Evolutionary conservation across 2,113 vertebrate species (phyloP).

Genomic region (Leucopsar rothschildi): DNA sequence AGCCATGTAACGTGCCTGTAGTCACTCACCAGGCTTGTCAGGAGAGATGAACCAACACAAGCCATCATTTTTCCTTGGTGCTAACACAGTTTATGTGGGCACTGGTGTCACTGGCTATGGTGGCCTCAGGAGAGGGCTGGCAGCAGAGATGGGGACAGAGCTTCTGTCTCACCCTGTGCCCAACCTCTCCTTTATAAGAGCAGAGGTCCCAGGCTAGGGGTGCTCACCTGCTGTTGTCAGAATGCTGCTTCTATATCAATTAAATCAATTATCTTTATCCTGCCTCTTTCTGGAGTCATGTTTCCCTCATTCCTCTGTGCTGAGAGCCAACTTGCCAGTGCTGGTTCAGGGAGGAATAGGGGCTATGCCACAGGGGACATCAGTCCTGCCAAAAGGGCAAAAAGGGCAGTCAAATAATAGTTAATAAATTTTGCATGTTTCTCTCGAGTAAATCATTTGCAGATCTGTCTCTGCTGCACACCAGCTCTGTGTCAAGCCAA

Average conservation of each 20-base stretch:
- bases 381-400: background rate
- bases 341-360: background rate
- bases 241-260: background rate
- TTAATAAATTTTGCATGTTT: background rate
- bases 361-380: background rate
- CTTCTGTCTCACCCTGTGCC: background rate
- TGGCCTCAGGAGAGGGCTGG: background rate
- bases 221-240: background rate
- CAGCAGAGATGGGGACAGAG: background rate
- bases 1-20: accelerated
- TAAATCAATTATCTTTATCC: background rate
- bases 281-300: accelerated
- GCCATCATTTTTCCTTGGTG: background rate
- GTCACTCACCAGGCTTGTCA: background rate
- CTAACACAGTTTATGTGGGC: background rate
- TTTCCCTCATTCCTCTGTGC: background rate
- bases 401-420: background rate
- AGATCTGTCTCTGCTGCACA: background rate
- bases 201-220: background rate
- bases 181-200: background rate
- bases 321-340: background rate
- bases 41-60: background rate
- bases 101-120: background rate
- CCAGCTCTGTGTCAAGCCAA: background rate
- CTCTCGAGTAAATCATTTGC: background rate